phyloP scores from a whole-genome alignment of 2,888 invertebrate genomes.

The Rambutsinella grinnellia region DNA sequence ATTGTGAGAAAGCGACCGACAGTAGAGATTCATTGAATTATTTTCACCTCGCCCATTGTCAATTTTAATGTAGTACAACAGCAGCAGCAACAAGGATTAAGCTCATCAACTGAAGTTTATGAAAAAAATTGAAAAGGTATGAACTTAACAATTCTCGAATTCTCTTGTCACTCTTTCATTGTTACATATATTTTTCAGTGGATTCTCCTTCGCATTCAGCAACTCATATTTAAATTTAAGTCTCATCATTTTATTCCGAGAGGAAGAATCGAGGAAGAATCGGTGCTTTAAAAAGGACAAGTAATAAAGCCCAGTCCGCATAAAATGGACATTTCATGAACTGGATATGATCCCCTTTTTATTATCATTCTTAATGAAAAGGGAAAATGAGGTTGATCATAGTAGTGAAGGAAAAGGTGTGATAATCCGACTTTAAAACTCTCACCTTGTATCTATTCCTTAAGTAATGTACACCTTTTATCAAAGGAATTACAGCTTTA shows the following conservation, averaged over 20 bases:
- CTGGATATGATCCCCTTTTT: background rate
- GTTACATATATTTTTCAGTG: background rate
- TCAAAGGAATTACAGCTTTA: background rate
- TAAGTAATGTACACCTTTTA: background rate
- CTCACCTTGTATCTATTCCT: background rate
- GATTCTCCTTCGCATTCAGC: background rate
- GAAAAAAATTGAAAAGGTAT: too few relatives aligned
- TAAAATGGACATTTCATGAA: conserved; percentile 10
- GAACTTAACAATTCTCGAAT: too few relatives aligned
- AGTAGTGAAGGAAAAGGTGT: conserved; percentile 17
- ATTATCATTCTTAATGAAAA: background rate
- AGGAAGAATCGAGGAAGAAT: background rate
- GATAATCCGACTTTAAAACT: conserved; percentile 35
- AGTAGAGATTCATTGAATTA: too few relatives aligned
- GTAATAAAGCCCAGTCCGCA: background rate
- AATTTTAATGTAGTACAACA: too few relatives aligned
- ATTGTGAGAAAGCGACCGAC: too few relatives aligned
- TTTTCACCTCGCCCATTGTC: too few relatives aligned
- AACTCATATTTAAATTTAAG: background rate
- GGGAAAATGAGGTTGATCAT: background rate
- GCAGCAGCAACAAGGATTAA: too few relatives aligned
- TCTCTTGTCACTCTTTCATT: background rate
- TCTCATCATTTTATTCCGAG: background rate
- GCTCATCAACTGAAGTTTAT: too few relatives aligned
- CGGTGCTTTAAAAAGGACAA: background rate